Evolutionary conservation across 92 coral and sea anemone genomes (phyloP).

Genomic region (Palythoa grandiflora): DNA sequence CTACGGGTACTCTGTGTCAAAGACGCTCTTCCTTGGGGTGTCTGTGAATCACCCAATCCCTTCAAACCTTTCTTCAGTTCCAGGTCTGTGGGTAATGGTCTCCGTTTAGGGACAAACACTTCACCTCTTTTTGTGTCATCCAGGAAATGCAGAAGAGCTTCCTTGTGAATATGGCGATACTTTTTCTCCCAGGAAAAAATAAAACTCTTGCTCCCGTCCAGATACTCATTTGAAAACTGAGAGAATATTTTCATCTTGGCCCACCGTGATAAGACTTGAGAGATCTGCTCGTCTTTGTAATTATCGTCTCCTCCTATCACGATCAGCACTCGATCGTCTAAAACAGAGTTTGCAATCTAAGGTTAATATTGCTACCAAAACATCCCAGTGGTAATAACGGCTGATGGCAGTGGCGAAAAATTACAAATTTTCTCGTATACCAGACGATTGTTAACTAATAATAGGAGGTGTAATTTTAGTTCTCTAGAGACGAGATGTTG

Average conservation of each 20-base stretch:
- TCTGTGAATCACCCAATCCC: background rate
- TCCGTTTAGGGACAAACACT: conserved; percentile 40
- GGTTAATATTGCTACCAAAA: no score
- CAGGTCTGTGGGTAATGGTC: conserved; percentile 20
- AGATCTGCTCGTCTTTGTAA: conserved; percentile 55
- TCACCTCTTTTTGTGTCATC: conserved; percentile 35
- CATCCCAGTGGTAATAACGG: no score
- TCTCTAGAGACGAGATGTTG: no score
- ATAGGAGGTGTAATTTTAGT: no score
- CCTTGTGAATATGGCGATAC: conserved; percentile 60
- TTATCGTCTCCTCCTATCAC: conserved; percentile 69
- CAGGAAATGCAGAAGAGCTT: conserved; percentile 64
- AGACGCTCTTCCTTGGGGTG: background rate
- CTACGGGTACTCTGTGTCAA: background rate
- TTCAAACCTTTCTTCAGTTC: background rate
- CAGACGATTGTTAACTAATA: no score
- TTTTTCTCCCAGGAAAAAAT: conserved; percentile 65
- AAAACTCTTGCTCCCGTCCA: conserved; percentile 68
- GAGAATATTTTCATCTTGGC: conserved; percentile 52
- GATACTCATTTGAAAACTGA: conserved; percentile 54
- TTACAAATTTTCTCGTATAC: no score
- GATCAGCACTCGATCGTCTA: conserved; percentile 56
- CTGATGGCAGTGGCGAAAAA: no score
- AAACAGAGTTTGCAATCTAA: background rate
- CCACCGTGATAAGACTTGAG: conserved; percentile 58